Evolutionary conservation across 2,113 vertebrate species (phyloP).

Genomic region (Seriola dumerili): DNA sequence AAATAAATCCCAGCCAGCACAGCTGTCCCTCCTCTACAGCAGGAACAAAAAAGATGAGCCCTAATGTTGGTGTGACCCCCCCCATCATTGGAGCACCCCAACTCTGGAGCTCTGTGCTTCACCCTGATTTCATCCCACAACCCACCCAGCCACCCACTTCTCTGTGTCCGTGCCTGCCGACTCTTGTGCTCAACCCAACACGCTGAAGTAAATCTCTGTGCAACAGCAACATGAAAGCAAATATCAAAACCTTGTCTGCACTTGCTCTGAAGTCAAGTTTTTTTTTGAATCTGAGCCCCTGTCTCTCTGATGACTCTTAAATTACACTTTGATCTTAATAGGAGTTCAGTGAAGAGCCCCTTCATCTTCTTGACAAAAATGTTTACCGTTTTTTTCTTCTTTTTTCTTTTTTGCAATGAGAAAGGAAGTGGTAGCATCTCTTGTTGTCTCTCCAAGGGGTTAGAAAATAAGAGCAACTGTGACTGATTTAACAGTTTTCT

Average conservation of each 20-base stretch:
- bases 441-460: conserved; percentile 15
- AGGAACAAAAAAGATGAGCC: conserved; percentile 13
- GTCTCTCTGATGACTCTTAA: conserved; percentile 5
- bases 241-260: conserved; percentile 24
- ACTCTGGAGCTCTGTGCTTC: not conserved
- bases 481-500: conserved; percentile 45
- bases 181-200: conserved; percentile 46
- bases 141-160: not conserved
- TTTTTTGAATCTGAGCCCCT: not conserved
- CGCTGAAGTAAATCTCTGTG: conserved; percentile 64
- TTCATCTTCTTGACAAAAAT: conserved; percentile 7
- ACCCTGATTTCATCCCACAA: conserved; percentile 17
- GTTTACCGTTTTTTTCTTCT: conserved; percentile 18
- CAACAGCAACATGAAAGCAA: conserved; percentile 57
- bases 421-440: conserved; percentile 14
- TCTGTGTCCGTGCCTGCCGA: conserved; percentile 31
- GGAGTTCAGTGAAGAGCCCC: conserved; percentile 6
- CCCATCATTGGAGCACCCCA: too few species aligned
- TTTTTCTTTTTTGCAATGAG: conserved; percentile 6
- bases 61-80: not conserved
- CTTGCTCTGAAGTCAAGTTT: conserved; percentile 20
- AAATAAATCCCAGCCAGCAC: conserved; percentile 19
- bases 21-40: conserved; percentile 22
- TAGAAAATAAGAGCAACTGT: conserved; percentile 22
- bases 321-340: conserved; percentile 10